These are phyloP conservation scores for Bombylius major DNA, from an alignment of 2,888 invertebrate genomes.

Conservation along the genomic window DNA sequence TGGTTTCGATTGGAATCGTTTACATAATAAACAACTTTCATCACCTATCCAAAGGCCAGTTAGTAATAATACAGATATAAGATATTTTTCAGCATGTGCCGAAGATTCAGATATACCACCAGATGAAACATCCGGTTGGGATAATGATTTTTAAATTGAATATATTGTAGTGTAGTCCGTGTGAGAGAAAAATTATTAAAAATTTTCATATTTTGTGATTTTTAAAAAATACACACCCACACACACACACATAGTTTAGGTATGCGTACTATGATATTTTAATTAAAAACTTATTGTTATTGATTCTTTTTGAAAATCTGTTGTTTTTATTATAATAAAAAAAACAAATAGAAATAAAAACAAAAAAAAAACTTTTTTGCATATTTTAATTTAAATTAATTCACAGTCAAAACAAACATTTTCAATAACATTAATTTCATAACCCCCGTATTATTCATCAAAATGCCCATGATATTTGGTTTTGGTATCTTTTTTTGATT, in stretches of 20 bases:
- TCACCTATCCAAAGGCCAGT: conserved; percentile 62
- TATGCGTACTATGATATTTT: background rate
- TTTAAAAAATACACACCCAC: background rate
- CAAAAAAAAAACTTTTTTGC: too few relatives aligned
- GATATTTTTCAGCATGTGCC: conserved; percentile 80
- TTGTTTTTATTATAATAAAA: too few relatives aligned
- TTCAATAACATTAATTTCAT: too few relatives aligned
- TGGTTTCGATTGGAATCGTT: conserved; percentile 78
- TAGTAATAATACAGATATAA: conserved; percentile 56
- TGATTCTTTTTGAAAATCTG: too few relatives aligned
- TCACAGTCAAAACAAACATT: too few relatives aligned
- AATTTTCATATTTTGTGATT: background rate
- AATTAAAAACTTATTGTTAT: too few relatives aligned
- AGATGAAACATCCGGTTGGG: conserved; percentile 86
- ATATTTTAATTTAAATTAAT: too few relatives aligned
- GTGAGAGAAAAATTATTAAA: background rate
- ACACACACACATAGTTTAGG: background rate
- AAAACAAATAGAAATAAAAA: too few relatives aligned
- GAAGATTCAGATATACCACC: conserved; percentile 69
- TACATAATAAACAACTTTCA: conserved; percentile 51
- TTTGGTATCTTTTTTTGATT: too few relatives aligned
- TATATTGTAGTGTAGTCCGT: background rate
- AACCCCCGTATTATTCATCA: too few relatives aligned
- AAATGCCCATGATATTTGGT: too few relatives aligned
- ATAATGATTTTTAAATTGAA: conserved; percentile 61